These are phyloP conservation scores for Rhinoptilus africanus DNA, from an alignment of 2,113 vertebrate species.

Conservation along the genomic window DNA sequence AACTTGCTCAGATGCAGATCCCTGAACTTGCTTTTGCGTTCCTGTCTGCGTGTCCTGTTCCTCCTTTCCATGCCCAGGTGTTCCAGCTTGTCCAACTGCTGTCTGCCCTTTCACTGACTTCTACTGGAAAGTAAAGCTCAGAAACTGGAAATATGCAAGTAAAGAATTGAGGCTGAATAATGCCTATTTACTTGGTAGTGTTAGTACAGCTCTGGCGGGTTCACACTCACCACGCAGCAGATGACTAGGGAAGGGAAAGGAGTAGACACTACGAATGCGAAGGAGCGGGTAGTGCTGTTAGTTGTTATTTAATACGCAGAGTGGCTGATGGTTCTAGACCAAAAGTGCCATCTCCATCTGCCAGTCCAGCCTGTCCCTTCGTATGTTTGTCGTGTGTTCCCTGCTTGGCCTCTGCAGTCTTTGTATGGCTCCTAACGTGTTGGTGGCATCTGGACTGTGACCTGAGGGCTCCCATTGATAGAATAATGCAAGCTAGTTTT, in stretches of 20 bases:
- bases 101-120: not conserved
- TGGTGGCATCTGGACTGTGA: not conserved
- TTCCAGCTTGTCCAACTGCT: not conserved
- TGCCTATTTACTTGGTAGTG: not conserved
- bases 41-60: not conserved
- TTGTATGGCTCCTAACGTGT: fast-evolving
- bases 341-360: not conserved
- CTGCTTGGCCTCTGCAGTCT: not conserved
- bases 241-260: not conserved
- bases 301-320: not conserved
- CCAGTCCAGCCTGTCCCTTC: not conserved
- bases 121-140: not conserved
- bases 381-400: fast-evolving
- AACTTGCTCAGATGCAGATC: not conserved
- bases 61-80: not conserved
- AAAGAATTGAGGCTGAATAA: not conserved
- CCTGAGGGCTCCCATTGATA: not conserved
- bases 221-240: not conserved
- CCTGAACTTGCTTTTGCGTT: not conserved
- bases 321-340: not conserved
- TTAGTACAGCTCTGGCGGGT: not conserved
- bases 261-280: not conserved
- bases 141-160: not conserved
- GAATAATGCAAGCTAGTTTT: not conserved
- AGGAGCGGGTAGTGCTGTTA: not conserved